These are phyloP conservation scores for Nebria ingens DNA, from an alignment of 1,140 invertebrate species.

Conservation along the genomic window DNA sequence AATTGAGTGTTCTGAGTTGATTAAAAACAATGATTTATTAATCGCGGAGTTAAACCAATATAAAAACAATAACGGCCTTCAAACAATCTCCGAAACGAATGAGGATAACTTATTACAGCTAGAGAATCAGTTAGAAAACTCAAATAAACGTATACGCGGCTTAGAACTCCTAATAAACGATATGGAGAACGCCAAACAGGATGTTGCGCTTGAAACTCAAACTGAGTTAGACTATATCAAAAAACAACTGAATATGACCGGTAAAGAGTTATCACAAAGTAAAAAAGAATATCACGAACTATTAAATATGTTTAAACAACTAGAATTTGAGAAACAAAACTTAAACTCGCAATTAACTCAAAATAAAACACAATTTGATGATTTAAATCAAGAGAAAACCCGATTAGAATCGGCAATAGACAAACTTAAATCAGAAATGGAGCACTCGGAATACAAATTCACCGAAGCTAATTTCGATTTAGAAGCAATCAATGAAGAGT, in stretches of 20 bases:
- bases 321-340: constrained; percentile 31
- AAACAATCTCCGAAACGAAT: constrained; percentile 54
- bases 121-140: constrained; percentile 45
- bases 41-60: constrained; percentile 47
- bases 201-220: constrained; percentile 14
- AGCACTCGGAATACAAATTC: constrained; percentile 36
- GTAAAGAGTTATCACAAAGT: constrained; percentile 16
- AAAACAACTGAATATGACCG: constrained; percentile 17
- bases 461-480: constrained; percentile 27
- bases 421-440: constrained; percentile 37
- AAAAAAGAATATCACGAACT: constrained; percentile 20
- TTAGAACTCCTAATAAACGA: constrained; percentile 23
- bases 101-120: constrained; percentile 50
- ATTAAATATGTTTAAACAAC: constrained; percentile 18
- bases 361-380: constrained; percentile 26
- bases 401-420: constrained; percentile 26
- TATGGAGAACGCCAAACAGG: constrained; percentile 17
- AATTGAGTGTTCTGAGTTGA: constrained; percentile 49
- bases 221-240: constrained; percentile 16
- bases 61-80: constrained; percentile 47
- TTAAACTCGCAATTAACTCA: constrained; percentile 34
- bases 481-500: constrained; percentile 28
- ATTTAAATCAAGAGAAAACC: constrained; percentile 25
- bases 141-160: constrained; percentile 27
- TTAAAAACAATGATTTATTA: constrained; percentile 54